phyloP scores from a whole-genome alignment of 2,113 vertebrate genomes.

The Centropus unirufus region DNA sequence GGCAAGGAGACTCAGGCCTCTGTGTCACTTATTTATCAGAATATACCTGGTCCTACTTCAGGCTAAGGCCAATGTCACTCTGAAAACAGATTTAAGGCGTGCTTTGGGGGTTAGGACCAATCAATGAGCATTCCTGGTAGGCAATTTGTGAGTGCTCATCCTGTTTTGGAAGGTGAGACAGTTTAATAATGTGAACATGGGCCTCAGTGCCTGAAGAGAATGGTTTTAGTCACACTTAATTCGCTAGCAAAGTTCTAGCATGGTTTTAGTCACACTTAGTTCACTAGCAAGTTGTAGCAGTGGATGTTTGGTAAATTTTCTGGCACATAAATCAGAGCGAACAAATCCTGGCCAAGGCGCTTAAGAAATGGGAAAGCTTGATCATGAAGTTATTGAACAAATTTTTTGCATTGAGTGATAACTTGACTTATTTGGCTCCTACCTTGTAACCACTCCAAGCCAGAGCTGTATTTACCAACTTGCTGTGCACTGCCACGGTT shows the following conservation, averaged over 20 bases:
- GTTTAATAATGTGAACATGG: background rate
- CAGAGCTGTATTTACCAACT: background rate
- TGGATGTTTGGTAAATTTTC: background rate
- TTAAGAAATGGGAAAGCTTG: background rate
- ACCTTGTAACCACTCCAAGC: background rate
- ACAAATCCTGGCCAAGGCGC: background rate
- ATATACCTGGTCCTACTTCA: background rate
- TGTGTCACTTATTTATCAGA: background rate
- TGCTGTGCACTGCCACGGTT: background rate
- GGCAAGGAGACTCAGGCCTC: background rate
- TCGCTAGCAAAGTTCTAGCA: background rate
- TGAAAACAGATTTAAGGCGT: background rate
- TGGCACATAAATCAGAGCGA: background rate
- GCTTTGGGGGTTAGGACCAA: background rate
- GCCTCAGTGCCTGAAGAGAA: background rate
- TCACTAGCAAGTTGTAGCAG: background rate
- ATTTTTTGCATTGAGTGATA: background rate
- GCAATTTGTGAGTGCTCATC: background rate
- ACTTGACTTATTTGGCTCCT: background rate
- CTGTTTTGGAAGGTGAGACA: background rate
- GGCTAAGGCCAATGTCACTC: background rate
- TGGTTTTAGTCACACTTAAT: background rate
- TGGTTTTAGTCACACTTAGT: background rate
- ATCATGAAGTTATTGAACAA: background rate
- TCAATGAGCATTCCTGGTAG: background rate